A percentile compares a stretch with the other conserved stretches of the same genome.
These are phyloP conservation scores for Sinocyclocheilus anophthalmus DNA, from an alignment of 2,113 vertebrate species.

Conservation along the genomic window DNA sequence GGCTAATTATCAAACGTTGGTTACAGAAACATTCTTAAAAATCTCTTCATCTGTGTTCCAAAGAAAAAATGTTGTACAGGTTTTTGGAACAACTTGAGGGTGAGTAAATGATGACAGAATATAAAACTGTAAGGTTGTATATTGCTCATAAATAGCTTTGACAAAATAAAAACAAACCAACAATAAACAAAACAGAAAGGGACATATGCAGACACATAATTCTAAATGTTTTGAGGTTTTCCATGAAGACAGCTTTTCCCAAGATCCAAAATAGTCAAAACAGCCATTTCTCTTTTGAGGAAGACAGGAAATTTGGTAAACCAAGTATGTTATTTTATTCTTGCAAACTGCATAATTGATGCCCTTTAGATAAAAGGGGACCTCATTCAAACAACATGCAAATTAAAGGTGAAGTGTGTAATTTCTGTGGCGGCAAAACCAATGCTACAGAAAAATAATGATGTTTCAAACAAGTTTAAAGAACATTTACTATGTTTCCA, in stretches of 20 bases:
- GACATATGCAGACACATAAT: not conserved
- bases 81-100: no score
- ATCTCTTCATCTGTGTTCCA: no score
- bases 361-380: not conserved
- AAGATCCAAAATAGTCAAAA: not conserved
- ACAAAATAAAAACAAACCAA: not conserved
- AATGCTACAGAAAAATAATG: not conserved
- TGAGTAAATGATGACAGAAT: no score
- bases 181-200: not conserved
- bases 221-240: not conserved
- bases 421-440: not conserved
- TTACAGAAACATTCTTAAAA: no score
- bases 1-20: no score
- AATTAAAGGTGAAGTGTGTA: not conserved
- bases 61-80: no score
- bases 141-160: not conserved
- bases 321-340: not conserved
- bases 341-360: no score
- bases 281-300: not conserved
- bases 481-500: no score
- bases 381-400: not conserved
- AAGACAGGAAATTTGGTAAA: not conserved
- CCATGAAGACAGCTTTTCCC: not conserved
- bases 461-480: not conserved
- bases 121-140: not conserved